Conservation (phyloP, 2,797 vertebrate species). For the Chelmon rostratus region DNA sequence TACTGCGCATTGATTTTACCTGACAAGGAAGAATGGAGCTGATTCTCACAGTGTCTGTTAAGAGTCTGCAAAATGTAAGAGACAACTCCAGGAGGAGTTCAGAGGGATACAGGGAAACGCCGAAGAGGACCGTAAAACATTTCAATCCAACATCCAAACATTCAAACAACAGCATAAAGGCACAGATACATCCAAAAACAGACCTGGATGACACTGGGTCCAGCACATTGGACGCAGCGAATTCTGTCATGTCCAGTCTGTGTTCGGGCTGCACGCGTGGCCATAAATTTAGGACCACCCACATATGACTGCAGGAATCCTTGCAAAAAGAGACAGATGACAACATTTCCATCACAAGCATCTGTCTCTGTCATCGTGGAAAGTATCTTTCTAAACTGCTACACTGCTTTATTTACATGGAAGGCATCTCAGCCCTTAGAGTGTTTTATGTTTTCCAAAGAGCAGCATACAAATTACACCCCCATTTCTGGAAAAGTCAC, state of each 20-base stretch:
- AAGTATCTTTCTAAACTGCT: too few relatives aligned
- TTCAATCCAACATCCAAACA: neutral
- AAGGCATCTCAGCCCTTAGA: too few relatives aligned
- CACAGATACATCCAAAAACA: neutral
- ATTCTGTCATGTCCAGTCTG: neutral
- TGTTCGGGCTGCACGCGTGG: neutral
- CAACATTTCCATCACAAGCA: neutral
- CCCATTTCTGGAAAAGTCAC: neutral
- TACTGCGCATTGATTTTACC: conserved; percentile 60
- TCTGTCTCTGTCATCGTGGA: neutral
- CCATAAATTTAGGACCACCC: neutral
- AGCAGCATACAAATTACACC: too few relatives aligned
- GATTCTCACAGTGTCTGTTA: conserved; percentile 36
- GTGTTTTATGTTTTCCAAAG: neutral
- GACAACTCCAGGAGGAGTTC: neutral
- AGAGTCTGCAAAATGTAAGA: conserved; percentile 28
- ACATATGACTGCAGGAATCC: neutral
- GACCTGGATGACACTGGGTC: neutral
- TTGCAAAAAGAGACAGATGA: neutral
- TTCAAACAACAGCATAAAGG: neutral
- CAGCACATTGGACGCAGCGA: neutral
- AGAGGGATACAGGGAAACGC: neutral
- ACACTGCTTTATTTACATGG: too few relatives aligned
- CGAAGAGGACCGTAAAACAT: neutral
- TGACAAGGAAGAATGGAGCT: conserved; percentile 49